Evolutionary conservation across 2,113 vertebrate species (phyloP).

Genomic region (Trachemys scripta): DNA sequence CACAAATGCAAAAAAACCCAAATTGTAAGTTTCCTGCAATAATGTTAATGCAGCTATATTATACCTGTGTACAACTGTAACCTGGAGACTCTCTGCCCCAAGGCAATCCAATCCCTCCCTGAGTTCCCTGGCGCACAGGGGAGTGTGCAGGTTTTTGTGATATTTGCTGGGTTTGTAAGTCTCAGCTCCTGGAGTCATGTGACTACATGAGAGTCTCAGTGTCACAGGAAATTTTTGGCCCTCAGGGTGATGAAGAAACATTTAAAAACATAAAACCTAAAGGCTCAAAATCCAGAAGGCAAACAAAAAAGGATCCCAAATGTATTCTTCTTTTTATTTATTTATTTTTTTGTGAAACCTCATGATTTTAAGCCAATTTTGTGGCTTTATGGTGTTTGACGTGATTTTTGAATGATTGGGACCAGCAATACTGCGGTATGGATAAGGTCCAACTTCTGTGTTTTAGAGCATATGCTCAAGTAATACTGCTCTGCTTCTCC

Average conservation of each 20-base stretch:
- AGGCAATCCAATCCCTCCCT: not conserved
- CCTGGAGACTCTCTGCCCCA: not conserved
- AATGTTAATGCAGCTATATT: rapidly evolving
- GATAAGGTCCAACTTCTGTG: not conserved
- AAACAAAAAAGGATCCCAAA: not conserved
- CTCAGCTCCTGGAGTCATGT: not conserved
- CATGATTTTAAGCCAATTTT: not conserved
- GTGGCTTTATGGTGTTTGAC: not conserved
- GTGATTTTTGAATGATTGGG: not conserved
- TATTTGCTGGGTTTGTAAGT: not conserved
- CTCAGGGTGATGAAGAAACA: rapidly evolving
- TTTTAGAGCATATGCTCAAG: rapidly evolving
- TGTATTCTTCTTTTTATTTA: not conserved
- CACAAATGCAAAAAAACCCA: not conserved
- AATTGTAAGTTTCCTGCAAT: not conserved
- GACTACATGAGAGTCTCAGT: not conserved
- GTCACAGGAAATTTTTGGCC: not conserved
- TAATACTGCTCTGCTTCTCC: not conserved
- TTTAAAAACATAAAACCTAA: not conserved
- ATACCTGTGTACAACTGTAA: not conserved
- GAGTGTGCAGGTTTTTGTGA: not conserved
- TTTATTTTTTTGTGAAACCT: not conserved
- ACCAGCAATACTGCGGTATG: not conserved
- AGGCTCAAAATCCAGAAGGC: not conserved
- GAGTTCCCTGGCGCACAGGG: not conserved